Evolutionary conservation across 2,797 vertebrate species (phyloP).

Genomic region (Molothrus aeneus): DNA sequence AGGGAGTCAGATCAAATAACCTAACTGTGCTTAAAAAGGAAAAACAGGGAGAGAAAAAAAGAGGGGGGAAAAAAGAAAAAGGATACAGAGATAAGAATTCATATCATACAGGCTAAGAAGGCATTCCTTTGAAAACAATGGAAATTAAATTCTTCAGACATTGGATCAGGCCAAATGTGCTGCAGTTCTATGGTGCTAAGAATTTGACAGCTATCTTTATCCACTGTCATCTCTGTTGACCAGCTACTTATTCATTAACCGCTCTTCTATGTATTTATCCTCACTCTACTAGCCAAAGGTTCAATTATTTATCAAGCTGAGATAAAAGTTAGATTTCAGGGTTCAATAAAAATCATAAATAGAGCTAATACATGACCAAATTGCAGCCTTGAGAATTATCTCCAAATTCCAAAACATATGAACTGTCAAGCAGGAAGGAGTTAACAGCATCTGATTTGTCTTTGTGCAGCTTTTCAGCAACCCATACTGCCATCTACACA

Average conservation of each 20-base stretch:
- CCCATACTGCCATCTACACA: background rate
- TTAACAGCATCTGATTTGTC: background rate
- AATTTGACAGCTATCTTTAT: background rate
- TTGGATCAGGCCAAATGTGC: background rate
- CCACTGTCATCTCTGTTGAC: background rate
- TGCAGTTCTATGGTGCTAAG: background rate
- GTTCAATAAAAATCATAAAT: conserved; percentile 23
- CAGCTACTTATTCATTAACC: background rate
- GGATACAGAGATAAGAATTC: background rate
- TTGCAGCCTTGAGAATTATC: background rate
- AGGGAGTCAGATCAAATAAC: background rate
- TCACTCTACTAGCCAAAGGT: background rate
- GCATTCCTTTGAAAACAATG: background rate
- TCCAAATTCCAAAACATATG: background rate
- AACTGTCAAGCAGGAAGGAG: background rate
- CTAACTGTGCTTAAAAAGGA: background rate
- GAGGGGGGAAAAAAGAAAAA: rapidly evolving
- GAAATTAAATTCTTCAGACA: conserved; percentile 18
- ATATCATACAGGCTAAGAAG: background rate
- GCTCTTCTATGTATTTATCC: background rate
- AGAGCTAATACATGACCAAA: background rate
- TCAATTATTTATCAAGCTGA: conserved; percentile 14
- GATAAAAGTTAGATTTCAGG: background rate
- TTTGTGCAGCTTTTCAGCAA: background rate
- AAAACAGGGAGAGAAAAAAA: background rate